Evolutionary conservation across 2,888 invertebrate species (phyloP).

Genomic region (Platypus cylindrus): DNA sequence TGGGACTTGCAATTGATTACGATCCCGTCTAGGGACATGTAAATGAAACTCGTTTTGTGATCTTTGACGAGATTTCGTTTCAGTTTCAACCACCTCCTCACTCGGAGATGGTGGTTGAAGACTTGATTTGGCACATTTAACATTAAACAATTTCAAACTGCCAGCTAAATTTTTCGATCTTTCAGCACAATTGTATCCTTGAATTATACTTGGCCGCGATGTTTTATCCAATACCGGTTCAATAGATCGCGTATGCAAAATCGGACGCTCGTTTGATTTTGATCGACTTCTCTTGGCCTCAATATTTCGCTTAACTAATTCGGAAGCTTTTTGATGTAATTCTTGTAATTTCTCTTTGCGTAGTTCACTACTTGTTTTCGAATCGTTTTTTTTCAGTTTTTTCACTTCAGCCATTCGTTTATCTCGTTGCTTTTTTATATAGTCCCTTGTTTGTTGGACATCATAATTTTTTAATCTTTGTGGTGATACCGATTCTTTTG

Average conservation of each 20-base stretch:
- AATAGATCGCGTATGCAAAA: slow-evolving; percentile 4
- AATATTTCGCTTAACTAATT: slow-evolving; percentile 36
- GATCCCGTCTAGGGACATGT: too few species aligned
- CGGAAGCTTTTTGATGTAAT: slow-evolving; percentile 34
- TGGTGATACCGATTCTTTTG: slow-evolving; percentile 9
- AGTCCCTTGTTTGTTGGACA: slow-evolving; percentile 40
- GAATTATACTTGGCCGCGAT: slow-evolving; percentile 7
- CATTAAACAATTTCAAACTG: too few species aligned
- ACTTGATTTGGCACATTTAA: too few species aligned
- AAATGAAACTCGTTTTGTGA: too few species aligned
- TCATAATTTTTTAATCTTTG: slow-evolving; percentile 33
- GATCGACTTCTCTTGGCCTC: slow-evolving; percentile 25
- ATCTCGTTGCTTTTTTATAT: slow-evolving; percentile 42
- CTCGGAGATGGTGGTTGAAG: too few species aligned
- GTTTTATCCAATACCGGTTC: slow-evolving; percentile 1
- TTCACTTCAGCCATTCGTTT: slow-evolving; percentile 34
- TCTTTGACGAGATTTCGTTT: too few species aligned
- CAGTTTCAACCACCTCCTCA: too few species aligned
- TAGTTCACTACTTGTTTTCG: slow-evolving; percentile 24
- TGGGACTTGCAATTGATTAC: too few species aligned
- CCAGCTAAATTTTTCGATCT: slow-evolving; percentile 5
- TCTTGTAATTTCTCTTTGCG: slow-evolving; percentile 37
- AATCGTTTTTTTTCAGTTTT: slow-evolving; percentile 25
- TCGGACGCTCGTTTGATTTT: slow-evolving; percentile 17
- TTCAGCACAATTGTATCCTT: slow-evolving; percentile 8